Percentiles rank a stretch among this genome's conserved stretches.
Conservation (phyloP, 2,888 invertebrate species). For the Cataglyphis albicans region DNA sequence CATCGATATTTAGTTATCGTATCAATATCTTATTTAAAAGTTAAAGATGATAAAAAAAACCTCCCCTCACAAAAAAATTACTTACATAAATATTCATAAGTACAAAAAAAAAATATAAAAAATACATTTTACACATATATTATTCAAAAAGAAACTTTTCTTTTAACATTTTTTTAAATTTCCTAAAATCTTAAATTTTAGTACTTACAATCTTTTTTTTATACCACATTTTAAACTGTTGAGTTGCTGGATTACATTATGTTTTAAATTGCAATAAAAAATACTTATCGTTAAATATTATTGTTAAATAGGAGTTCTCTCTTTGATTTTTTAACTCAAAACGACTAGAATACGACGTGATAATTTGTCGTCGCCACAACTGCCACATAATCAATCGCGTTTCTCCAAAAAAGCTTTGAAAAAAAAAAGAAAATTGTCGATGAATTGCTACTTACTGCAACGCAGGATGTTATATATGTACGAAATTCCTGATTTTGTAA, state of each 20-base stretch:
- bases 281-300: neutral
- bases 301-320: neutral
- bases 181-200: neutral
- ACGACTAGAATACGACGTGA: neutral
- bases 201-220: neutral
- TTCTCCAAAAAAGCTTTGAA: conserved; percentile 22
- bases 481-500: conserved; percentile 82
- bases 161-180: neutral
- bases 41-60: neutral
- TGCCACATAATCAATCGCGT: conserved; percentile 38
- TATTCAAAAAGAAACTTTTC: neutral
- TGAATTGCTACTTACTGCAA: conserved; percentile 58
- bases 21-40: neutral
- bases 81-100: neutral
- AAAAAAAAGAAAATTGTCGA: conserved; percentile 26
- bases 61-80: neutral
- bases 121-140: neutral
- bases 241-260: neutral
- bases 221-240: neutral
- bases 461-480: conserved; percentile 64
- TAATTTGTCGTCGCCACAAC: conserved; percentile 28
- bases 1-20: neutral
- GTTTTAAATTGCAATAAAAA: neutral
- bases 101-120: neutral
- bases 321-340: neutral